Percentiles rank a stretch among this genome's conserved stretches.
Evolutionary conservation across 2,888 invertebrate species (phyloP).

Genomic region (Therioaphis trifolii): DNA sequence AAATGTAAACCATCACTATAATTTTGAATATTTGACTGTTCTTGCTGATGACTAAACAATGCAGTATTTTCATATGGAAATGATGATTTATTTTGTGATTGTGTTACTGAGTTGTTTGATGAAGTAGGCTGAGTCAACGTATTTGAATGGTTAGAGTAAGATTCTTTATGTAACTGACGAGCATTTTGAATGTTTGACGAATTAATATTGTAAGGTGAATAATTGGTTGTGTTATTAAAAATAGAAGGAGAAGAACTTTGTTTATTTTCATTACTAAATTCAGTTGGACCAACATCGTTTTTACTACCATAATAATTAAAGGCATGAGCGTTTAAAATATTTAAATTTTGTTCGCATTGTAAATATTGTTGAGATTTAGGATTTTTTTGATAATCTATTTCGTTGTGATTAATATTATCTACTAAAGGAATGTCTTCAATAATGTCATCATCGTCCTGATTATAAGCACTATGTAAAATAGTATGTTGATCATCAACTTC

Average conservation of each 20-base stretch:
- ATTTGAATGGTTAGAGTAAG: conserved; percentile 30
- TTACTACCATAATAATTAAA: conserved; percentile 31
- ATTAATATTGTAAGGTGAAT: not conserved
- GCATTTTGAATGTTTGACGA: conserved; percentile 22
- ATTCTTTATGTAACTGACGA: conserved; percentile 4
- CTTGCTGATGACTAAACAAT: not conserved
- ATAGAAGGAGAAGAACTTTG: not conserved
- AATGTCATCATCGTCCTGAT: conserved; percentile 42
- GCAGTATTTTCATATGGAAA: conserved; percentile 13
- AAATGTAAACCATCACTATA: not conserved
- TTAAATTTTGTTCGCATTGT: not conserved
- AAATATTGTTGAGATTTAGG: conserved; percentile 7
- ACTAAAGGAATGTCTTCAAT: conserved; percentile 49
- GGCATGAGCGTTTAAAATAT: not conserved
- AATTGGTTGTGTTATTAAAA: not conserved
- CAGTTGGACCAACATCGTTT: not conserved
- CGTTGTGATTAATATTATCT: conserved; percentile 4
- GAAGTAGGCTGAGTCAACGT: conserved; percentile 14
- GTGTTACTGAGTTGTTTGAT: conserved; percentile 8
- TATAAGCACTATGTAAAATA: conserved; percentile 52
- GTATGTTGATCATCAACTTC: conserved; percentile 46
- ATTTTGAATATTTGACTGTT: not conserved
- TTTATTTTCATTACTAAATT: conserved; percentile 33
- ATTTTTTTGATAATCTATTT: conserved; percentile 42
- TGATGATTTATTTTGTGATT: conserved; percentile 20